phyloP scores from a whole-genome alignment of 2,113 vertebrate genomes.

The Chlorocebus sabaeus region DNA sequence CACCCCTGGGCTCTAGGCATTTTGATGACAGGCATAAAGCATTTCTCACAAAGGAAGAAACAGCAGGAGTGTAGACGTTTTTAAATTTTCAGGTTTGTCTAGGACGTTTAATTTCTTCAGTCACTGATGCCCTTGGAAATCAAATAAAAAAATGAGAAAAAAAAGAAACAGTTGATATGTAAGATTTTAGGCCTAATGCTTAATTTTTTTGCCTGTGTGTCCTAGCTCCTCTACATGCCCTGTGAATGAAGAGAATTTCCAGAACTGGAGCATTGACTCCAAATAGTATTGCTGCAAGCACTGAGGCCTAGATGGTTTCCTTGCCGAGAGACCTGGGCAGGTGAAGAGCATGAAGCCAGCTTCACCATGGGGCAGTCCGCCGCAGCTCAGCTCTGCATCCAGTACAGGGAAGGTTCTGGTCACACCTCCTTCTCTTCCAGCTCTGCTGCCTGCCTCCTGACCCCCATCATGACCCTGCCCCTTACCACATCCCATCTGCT shows the following conservation, averaged over 20 bases:
- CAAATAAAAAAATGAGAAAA: not conserved
- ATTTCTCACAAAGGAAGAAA: not conserved
- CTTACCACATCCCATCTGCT: not conserved
- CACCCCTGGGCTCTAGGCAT: not conserved
- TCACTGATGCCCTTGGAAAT: not conserved
- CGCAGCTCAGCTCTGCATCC: not conserved
- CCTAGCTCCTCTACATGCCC: not conserved
- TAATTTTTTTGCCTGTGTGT: not conserved
- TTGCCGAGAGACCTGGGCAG: not conserved
- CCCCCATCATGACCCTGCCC: not conserved
- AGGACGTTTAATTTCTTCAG: not conserved
- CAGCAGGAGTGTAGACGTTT: not conserved
- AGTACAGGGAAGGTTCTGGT: not conserved
- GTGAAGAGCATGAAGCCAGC: not conserved
- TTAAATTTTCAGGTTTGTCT: not conserved
- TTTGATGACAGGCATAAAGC: not conserved
- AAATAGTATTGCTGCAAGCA: not conserved
- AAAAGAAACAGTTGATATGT: not conserved
- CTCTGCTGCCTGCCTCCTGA: not conserved
- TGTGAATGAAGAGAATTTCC: not conserved
- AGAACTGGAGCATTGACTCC: not conserved
- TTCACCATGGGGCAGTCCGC: too few species aligned
- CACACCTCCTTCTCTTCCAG: too few species aligned
- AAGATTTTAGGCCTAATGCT: not conserved
- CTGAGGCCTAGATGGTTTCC: not conserved